Evolutionary conservation across 2,797 vertebrate species (phyloP), one percentile per base, ranked within the genome.

Genomic region (Buphagus erythrorhynchus): DNA sequence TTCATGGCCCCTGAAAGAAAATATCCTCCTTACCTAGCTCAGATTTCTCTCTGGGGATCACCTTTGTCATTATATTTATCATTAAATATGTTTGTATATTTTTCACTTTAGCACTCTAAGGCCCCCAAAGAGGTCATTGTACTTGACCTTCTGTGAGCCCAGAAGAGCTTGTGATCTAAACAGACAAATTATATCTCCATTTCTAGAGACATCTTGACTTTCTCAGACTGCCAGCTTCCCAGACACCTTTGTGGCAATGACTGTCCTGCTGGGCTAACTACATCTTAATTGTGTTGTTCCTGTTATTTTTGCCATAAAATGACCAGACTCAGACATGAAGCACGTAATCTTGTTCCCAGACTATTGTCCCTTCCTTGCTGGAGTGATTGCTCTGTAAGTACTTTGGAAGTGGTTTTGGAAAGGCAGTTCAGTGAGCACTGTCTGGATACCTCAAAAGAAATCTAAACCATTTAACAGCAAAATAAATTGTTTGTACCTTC

Each of bases 111-210:
- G 5, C 14, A 22, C 42, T 83, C 52, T 18, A 38, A 89, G 35
- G n/a, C 14, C 38, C 38, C 1, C 55, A 61, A 87, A 72, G n/a
- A 78, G 42, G 58, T 83, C 68, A 45, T 43, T 67, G 36, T 36
- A 54, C 49, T 90, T 72, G 75, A 91, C 67, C 72, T 95, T 67
- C 52, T 83, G n/a, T n/a, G 24, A 94, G 61, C 29, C 48, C 28
- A 63, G 38, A 94, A 77, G 61, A 88, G 45, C 14, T 79, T 77
- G 25, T 80, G 75, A 46, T 74, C 84, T 90, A 94, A 94, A 90
- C 4, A 74, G 29, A 42, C 14, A 89, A 91, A 95, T 95, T 87
- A 86, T 71, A 77, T 33, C 79, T 67, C 78, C 29, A 77, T 90
- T 90, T 77, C 2, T 2, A 74, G 71, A 74, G 15, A 71, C 45